These are phyloP conservation scores for Amphiprion percula DNA, from an alignment of 2,113 vertebrate species.

Conservation along the genomic window DNA sequence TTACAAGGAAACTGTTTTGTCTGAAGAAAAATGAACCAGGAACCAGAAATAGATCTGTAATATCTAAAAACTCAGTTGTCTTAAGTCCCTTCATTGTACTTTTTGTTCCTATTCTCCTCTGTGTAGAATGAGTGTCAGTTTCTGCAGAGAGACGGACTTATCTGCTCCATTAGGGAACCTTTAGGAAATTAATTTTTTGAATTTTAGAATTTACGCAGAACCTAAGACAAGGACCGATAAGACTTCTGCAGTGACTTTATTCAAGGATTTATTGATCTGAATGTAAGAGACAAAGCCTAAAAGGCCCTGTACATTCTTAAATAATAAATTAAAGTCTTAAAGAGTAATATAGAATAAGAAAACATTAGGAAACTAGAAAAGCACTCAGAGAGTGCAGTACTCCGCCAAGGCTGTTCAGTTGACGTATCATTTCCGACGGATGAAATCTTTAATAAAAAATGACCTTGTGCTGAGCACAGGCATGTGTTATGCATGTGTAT, in stretches of 20 bases:
- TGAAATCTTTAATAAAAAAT: too few relatives aligned
- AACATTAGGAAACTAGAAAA: too few relatives aligned
- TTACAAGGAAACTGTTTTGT: slow-evolving; percentile 8
- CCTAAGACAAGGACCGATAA: background rate
- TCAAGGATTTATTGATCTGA: too few relatives aligned
- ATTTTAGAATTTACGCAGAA: slow-evolving; percentile 22
- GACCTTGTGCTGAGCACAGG: too few relatives aligned
- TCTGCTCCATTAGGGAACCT: slow-evolving; percentile 17
- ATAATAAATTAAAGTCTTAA: too few relatives aligned
- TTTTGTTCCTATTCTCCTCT: background rate
- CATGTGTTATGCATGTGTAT: too few relatives aligned
- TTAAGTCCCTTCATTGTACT: slow-evolving; percentile 1
- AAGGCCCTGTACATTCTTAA: too few relatives aligned
- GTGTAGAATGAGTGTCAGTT: slow-evolving; percentile 24
- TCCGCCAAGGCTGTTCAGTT: too few relatives aligned
- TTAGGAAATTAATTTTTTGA: slow-evolving; percentile 2
- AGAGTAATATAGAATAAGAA: too few relatives aligned
- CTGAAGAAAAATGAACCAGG: slow-evolving; percentile 24
- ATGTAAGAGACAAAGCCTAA: too few relatives aligned
- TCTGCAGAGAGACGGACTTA: slow-evolving; percentile 15
- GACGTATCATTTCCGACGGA: too few relatives aligned
- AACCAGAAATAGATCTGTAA: slow-evolving; percentile 9
- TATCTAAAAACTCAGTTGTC: slow-evolving; percentile 8
- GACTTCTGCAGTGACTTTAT: background rate
- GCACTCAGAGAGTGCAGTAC: too few relatives aligned